phyloP scores from a whole-genome alignment of 2,797 vertebrate species.

The Dromococcyx pavoninus region DNA sequence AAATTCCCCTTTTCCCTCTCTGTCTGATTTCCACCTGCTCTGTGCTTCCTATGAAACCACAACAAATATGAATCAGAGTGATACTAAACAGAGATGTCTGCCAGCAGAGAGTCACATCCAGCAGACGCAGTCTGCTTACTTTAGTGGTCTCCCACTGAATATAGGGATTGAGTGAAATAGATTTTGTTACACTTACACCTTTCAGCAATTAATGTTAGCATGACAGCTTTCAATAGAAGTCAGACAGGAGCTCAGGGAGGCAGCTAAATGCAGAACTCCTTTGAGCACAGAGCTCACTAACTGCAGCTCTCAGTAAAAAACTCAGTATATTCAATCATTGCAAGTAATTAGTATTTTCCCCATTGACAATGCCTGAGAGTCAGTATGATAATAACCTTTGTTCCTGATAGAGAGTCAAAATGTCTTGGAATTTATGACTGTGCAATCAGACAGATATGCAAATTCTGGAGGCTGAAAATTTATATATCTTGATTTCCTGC shows the following conservation, averaged over 20 bases:
- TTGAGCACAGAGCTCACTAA: not conserved
- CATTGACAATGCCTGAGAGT: not conserved
- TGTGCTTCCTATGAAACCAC: not conserved
- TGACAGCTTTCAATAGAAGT: not conserved
- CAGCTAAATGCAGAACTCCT: slow-evolving; percentile 16
- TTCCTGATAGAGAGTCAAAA: not conserved
- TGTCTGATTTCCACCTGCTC: not conserved
- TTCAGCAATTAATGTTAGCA: not conserved
- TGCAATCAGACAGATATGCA: not conserved
- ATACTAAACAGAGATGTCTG: not conserved
- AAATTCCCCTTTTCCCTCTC: not conserved
- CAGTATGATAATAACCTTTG: not conserved
- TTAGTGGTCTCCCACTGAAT: not conserved
- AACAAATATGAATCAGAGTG: not conserved
- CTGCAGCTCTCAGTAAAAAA: not conserved
- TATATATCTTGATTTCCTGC: not conserved
- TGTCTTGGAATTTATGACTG: not conserved
- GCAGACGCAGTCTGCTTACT: not conserved
- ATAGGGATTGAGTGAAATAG: not conserved
- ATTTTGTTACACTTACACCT: not conserved
- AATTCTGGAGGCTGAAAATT: not conserved
- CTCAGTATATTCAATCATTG: not conserved
- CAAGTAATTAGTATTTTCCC: slow-evolving; percentile 1
- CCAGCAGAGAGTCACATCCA: not conserved
- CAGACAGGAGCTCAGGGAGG: slow-evolving; percentile 6